A percentile compares a stretch with the other conserved stretches of the same genome.
Conservation (phyloP, 2,888 invertebrate genomes). For the Mactromeris polynyma region DNA sequence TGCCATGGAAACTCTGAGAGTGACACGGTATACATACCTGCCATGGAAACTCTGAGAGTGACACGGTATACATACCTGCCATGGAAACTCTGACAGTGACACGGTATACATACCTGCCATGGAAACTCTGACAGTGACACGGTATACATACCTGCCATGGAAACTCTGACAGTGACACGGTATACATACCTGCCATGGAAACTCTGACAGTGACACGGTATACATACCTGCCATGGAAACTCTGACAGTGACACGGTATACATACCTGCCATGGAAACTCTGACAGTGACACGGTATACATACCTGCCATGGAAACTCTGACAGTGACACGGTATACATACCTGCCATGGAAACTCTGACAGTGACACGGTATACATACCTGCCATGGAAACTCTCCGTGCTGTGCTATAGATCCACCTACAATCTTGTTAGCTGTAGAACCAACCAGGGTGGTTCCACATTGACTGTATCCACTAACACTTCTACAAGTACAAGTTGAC, state of each 20-base stretch:
- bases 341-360: not conserved
- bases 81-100: too few species aligned
- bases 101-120: too few species aligned
- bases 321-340: not conserved
- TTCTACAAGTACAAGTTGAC: not conserved
- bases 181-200: too few species aligned
- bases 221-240: not conserved
- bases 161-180: slow-evolving; percentile 65
- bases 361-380: slow-evolving; percentile 46
- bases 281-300: slow-evolving; percentile 32
- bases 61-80: not conserved
- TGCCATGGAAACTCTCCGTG: slow-evolving; percentile 78
- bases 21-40: not conserved
- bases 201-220: not conserved
- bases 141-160: slow-evolving; percentile 70
- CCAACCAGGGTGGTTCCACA: slow-evolving; percentile 59
- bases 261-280: slow-evolving; percentile 78
- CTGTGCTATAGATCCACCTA: slow-evolving; percentile 71
- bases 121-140: too few species aligned
- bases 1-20: too few species aligned
- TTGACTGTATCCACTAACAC: slow-evolving; percentile 14
- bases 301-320: too few species aligned
- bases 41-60: not conserved
- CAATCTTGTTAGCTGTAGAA: slow-evolving; percentile 66
- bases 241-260: not conserved